A percentile compares a stretch with the other conserved stretches of the same genome.
phyloP scores from a whole-genome alignment of 2,888 invertebrate genomes.

The Tipula helvola region DNA sequence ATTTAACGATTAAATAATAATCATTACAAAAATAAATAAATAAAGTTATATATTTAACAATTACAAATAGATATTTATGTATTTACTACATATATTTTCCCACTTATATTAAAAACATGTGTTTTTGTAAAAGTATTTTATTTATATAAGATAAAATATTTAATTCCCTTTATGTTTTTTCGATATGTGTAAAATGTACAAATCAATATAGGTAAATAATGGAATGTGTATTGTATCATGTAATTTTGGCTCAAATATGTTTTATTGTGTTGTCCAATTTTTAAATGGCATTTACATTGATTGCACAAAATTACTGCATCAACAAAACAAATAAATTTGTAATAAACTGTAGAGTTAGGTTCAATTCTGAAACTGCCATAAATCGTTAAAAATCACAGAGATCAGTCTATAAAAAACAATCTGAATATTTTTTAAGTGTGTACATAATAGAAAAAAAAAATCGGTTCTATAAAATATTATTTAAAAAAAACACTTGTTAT shows the following conservation, averaged over 20 bases:
- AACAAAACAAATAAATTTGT: background rate
- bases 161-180: background rate
- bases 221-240: background rate
- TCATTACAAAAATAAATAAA: slow-evolving; percentile 4
- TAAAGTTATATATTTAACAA: background rate
- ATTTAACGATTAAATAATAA: background rate
- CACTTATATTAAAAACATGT: background rate
- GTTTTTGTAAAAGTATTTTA: background rate
- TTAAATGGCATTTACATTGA: background rate
- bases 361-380: background rate
- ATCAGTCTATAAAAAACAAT: background rate
- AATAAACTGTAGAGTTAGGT: background rate
- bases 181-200: background rate
- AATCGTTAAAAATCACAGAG: background rate
- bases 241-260: background rate
- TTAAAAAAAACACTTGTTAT: background rate
- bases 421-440: background rate
- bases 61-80: background rate
- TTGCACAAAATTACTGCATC: background rate
- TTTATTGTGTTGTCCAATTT: background rate
- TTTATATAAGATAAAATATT: background rate
- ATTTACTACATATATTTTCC: background rate
- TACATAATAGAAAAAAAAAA: background rate
- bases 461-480: background rate
- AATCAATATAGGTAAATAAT: background rate